Percentiles rank a stretch among this genome's conserved stretches.
Conservation (phyloP, 2,888 invertebrate species). For the Mythimna impura region DNA sequence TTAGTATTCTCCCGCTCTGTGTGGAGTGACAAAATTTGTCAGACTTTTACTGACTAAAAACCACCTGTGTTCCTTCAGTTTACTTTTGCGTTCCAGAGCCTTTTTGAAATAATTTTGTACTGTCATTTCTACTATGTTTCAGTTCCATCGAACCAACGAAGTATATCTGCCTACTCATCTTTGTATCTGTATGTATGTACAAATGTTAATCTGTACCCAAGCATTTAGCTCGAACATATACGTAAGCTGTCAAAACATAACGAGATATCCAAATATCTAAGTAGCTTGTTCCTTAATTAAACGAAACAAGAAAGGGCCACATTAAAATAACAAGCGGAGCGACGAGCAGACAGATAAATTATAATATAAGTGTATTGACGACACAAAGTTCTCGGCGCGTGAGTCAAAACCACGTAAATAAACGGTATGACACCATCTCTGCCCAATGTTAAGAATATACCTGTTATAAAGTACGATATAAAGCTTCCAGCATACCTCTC, state of each 20-base stretch:
- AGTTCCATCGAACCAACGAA: background rate
- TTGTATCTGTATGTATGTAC: background rate
- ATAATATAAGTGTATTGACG: slow-evolving; percentile 51
- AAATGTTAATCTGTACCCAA: slow-evolving; percentile 6
- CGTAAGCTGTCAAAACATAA: slow-evolving; percentile 13
- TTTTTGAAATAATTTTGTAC: too few relatives aligned
- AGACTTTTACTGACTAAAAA: too few relatives aligned
- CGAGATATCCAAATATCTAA: slow-evolving; percentile 8
- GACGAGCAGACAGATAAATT: slow-evolving; percentile 37
- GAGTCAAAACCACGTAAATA: slow-evolving; percentile 60
- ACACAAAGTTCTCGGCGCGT: slow-evolving; percentile 50
- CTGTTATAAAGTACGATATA: slow-evolving; percentile 36
- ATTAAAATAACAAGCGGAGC: slow-evolving; percentile 35
- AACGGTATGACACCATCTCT: slow-evolving; percentile 46
- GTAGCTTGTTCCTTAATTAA: slow-evolving; percentile 30
- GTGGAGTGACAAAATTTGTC: too few relatives aligned
- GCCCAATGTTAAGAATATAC: slow-evolving; percentile 35
- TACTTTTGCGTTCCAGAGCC: too few relatives aligned
- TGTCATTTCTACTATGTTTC: background rate
- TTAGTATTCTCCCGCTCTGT: too few relatives aligned
- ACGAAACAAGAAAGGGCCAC: slow-evolving; percentile 35
- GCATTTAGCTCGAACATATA: background rate
- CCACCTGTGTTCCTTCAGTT: too few relatives aligned
- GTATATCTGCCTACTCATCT: background rate
- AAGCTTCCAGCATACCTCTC: slow-evolving; percentile 37